Evolutionary conservation across 2,888 invertebrate species (phyloP).

Genomic region (Drosophila rellima): DNA sequence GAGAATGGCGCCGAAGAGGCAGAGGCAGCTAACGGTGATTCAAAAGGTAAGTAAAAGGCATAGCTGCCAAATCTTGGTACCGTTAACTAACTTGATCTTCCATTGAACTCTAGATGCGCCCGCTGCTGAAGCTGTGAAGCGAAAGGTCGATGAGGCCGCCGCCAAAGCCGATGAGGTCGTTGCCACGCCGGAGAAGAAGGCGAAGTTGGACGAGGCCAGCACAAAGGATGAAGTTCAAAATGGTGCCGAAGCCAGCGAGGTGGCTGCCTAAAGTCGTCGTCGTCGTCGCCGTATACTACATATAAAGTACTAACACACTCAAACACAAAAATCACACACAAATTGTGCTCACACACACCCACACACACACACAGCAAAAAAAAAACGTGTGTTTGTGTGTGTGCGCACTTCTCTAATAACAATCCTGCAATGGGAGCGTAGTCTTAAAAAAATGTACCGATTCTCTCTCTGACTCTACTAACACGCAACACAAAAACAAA

Average conservation of each 20-base stretch:
- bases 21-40: constrained; percentile 83
- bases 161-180: constrained; percentile 83
- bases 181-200: constrained; percentile 86
- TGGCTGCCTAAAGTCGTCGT: constrained; percentile 84
- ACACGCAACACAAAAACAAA: constrained; percentile 38
- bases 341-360: constrained; percentile 36
- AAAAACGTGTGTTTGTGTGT: constrained; percentile 4
- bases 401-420: constrained; percentile 62
- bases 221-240: constrained; percentile 85
- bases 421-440: constrained; percentile 74
- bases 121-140: constrained; percentile 85
- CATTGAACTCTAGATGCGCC: constrained; percentile 75
- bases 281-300: constrained; percentile 58
- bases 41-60: constrained; percentile 76
- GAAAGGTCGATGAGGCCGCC: constrained; percentile 83
- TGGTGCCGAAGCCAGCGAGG: constrained; percentile 85
- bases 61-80: background rate
- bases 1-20: constrained; percentile 81
- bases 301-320: constrained; percentile 73
- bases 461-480: constrained; percentile 72
- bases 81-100: constrained; percentile 1
- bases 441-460: constrained; percentile 64
- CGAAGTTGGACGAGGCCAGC: constrained; percentile 85
- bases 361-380: constrained; percentile 13
- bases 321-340: constrained; percentile 47